Evolutionary conservation across 2,797 vertebrate species (phyloP).

Genomic region (Prionace glauca): DNA sequence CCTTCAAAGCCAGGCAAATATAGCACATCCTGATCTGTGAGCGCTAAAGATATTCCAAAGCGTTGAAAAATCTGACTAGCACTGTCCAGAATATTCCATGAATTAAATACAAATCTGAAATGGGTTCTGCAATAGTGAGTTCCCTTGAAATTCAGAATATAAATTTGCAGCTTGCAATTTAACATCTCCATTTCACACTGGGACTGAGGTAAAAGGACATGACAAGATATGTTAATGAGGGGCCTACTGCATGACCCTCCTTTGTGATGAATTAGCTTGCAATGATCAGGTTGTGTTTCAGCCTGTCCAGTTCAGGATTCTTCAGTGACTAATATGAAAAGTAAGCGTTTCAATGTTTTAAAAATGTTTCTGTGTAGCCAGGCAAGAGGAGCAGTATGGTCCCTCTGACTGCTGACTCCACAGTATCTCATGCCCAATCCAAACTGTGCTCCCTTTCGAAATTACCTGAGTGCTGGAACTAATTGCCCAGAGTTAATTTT

Average conservation of each 20-base stretch:
- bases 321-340: neutral
- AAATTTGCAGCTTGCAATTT: constrained; percentile 11
- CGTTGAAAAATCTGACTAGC: neutral
- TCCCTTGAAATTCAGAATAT: neutral
- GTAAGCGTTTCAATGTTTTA: neutral
- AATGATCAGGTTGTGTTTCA: neutral
- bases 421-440: too few species aligned
- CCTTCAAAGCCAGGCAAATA: neutral
- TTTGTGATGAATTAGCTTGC: neutral
- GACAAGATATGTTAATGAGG: neutral
- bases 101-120: neutral
- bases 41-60: neutral
- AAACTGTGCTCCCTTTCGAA: neutral
- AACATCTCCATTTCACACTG: neutral
- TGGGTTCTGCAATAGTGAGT: neutral
- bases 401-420: neutral
- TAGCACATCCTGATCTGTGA: constrained; percentile 13
- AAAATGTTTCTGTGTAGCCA: too few species aligned
- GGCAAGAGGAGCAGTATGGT: neutral
- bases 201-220: neutral
- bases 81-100: neutral
- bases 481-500: neutral
- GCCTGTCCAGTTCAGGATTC: neutral
- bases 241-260: neutral
- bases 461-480: neutral